Conservation (phyloP, 1,140 invertebrate species). For the Agrypnia vestita region DNA sequence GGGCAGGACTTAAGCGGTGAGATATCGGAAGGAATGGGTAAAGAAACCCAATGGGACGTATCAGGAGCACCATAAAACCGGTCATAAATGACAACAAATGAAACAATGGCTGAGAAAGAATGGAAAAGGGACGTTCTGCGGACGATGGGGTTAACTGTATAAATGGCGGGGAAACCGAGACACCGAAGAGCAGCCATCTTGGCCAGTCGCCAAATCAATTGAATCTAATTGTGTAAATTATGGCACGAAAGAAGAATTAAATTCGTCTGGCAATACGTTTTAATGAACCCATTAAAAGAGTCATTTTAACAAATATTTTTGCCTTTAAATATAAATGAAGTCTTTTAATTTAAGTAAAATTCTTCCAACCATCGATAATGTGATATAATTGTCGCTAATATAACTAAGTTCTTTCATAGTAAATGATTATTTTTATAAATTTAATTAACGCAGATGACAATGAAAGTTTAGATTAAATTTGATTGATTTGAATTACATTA, state of each 20-base stretch:
- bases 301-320: no score
- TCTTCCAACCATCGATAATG: no score
- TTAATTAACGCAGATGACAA: no score
- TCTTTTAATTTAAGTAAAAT: no score
- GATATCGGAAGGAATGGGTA: background rate
- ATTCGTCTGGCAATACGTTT: background rate
- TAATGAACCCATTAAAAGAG: no score
- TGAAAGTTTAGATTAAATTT: no score
- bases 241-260: conserved; percentile 6
- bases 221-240: conserved; percentile 16
- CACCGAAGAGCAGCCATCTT: background rate
- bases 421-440: no score
- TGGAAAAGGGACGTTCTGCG: background rate
- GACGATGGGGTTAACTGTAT: background rate
- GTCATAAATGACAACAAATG: conserved; percentile 6
- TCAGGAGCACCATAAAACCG: background rate
- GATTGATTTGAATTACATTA: no score
- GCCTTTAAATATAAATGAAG: no score
- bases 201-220: conserved; percentile 13
- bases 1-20: no score
- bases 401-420: no score
- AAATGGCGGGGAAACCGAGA: background rate
- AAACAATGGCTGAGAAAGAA: conserved; percentile 3
- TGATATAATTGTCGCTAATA: no score
- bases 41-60: background rate